These are phyloP conservation scores for Australoheros facetus DNA, from an alignment of 2,797 vertebrate genomes.

Conservation along the genomic window DNA sequence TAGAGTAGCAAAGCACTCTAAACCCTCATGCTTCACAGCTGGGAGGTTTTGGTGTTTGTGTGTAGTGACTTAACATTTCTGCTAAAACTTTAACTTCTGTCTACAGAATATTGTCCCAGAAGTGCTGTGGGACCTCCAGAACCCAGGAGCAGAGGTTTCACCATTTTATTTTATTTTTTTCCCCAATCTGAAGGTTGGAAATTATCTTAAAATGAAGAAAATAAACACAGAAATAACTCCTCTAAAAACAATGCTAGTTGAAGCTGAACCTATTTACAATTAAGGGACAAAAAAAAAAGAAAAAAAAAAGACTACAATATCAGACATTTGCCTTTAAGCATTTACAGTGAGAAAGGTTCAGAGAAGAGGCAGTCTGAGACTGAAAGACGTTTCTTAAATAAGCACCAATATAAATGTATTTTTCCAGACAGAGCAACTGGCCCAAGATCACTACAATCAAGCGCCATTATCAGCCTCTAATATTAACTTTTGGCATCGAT, in stretches of 20 bases:
- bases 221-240: not conserved
- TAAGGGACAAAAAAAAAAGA: no score
- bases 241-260: not conserved
- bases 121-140: not conserved
- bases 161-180: no score
- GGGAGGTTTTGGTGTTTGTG: not conserved
- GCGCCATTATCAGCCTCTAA: not conserved
- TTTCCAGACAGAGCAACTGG: not conserved
- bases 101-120: not conserved
- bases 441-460: not conserved
- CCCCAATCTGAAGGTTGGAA: not conserved
- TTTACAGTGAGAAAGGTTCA: not conserved
- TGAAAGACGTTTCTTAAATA: not conserved
- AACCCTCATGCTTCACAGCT: not conserved
- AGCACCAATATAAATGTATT: not conserved
- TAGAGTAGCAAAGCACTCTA: not conserved
- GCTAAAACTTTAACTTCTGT: not conserved
- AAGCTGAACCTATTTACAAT: not conserved
- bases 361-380: no score
- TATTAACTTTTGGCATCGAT: not conserved
- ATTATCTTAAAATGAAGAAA: not conserved
- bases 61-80: not conserved
- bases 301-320: no score
- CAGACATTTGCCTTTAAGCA: no score
- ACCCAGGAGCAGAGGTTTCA: not conserved